These are phyloP conservation scores for Dendropsophus ebraccatus DNA, from an alignment of 2,113 vertebrate genomes.

Conservation along the genomic window DNA sequence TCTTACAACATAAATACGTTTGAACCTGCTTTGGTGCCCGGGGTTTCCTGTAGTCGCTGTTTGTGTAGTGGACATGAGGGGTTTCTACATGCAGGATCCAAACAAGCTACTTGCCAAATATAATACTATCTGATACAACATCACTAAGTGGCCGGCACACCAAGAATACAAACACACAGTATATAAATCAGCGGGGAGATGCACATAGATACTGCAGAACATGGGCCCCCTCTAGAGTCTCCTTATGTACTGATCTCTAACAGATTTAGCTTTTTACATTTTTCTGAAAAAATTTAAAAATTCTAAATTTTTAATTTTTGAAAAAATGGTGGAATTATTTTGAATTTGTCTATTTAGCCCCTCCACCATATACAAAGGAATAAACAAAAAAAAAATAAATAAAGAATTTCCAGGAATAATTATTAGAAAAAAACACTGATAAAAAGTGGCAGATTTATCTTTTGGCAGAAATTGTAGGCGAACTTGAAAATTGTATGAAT, in stretches of 20 bases:
- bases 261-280: no score
- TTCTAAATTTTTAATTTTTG: no score
- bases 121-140: conserved; percentile 33
- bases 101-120: conserved; percentile 28
- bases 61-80: conserved; percentile 34
- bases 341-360: background rate
- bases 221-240: background rate
- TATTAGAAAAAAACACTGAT: background rate
- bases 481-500: background rate
- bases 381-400: background rate
- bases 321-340: background rate
- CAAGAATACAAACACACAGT: conserved; percentile 7
- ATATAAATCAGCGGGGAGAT: conserved; percentile 20
- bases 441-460: conserved; percentile 36
- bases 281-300: no score
- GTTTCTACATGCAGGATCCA: conserved; percentile 29
- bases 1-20: conserved; percentile 55
- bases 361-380: background rate
- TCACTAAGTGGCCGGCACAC: background rate
- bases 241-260: background rate
- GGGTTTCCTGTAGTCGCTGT: conserved; percentile 51
- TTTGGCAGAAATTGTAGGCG: background rate
- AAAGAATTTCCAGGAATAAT: conserved; percentile 5
- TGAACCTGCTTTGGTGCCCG: conserved; percentile 33
- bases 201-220: background rate